Base-by-base conservation (phyloP, 2,888 invertebrate species). In the Drosophila merina region DNA sequence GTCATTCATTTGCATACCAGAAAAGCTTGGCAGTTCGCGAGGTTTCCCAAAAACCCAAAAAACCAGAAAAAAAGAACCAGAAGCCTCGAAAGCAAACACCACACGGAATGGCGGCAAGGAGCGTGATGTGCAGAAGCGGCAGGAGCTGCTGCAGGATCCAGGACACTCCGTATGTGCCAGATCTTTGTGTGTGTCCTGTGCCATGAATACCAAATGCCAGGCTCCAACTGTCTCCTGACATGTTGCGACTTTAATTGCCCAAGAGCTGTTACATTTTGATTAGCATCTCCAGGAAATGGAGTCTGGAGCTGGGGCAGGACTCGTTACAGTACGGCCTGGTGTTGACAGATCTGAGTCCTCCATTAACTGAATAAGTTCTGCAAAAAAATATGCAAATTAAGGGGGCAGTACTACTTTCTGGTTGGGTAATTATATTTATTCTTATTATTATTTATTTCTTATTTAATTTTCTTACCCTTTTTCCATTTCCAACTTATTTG, bases 181-280 rank as follows among this genome's bases (percentile, higher is more conserved):
- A 4, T 36, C 36, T 48, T 30, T 55, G 8, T 66, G 33, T 49
- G 44, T 54, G 40, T 5, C 26, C 48, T 59, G 60, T 48, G 59
- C 25, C 62, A 81, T 81, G 82, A 73, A 78, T 78, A 79, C 82
- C 79, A 73, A 78, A 78, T 82, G 70, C 36, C 62, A 70, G n/a
- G 30, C 47, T 36, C 45, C 47, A 58, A 38, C 33, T 56, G 51
- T 36, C 49, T 31, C 4, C 5, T 14, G 45, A 42, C 44, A 49
- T 50, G 51, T 40, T 59, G 57, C 44, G 58, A 75, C 72, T 77
- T 81, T 77, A 77, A 77, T 77, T 77, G 79, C 69, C 66, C 51
- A 60, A 49, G 25, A 69, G 64, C 66, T 55, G 58, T 81, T 66
- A 69, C 59, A 56, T 63, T 66, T 78, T 80, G 81, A 75, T 78